Base-by-base conservation (phyloP, 1,140 invertebrate genomes). In the Calliopsis andreniformis region DNA sequence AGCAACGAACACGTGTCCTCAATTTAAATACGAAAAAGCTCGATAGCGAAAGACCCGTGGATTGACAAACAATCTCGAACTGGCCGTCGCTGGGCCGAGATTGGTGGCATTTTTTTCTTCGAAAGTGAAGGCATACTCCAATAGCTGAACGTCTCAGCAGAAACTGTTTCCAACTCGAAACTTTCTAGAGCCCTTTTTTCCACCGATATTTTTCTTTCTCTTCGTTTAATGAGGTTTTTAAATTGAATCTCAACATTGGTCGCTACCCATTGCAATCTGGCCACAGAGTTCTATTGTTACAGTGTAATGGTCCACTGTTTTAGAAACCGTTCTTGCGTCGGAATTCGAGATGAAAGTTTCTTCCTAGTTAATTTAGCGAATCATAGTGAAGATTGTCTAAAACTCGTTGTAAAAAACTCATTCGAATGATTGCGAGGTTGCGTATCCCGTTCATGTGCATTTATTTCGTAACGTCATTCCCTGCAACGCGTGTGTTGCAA, bases 391-490 rank as follows among this genome's bases (percentile, higher is more conserved):
- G 23, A 35, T 30, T n/a, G n/a, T n/a, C n/a, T n/a, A n/a, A n/a
- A n/a, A n/a, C n/a, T n/a, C n/a, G n/a, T n/a, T n/a, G 18, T 56
- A 28, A 42, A 45, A 30, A 12, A 12, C 30, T 16, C 16, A 39
- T n/a, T n/a, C n/a, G 58, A 25, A 67, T 75, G 39, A 20, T 75
- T 66, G 25, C 20, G 10, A 25, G 12, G 32, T 67, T 32, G 30
- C 62, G 62, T 51, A 64, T 76, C 73, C 58, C 66, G 72, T 67
- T 14, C 23, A 58, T 84, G 81, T 88, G 88, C 89, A 89, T 89
- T 90, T 90, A 90, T 10, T 86, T 64, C 42, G 63, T 59, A 83
- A 83, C 83, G 80, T 83, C 80, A 78, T 87, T 80, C 71, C 82
- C 82, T 56, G 71, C 79, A 62, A 23, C 43, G 28, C 71, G 62